A percentile compares a stretch with the other conserved stretches of the same genome.
Conservation (phyloP, 2,797 vertebrate genomes). For the Amniataba percoides region DNA sequence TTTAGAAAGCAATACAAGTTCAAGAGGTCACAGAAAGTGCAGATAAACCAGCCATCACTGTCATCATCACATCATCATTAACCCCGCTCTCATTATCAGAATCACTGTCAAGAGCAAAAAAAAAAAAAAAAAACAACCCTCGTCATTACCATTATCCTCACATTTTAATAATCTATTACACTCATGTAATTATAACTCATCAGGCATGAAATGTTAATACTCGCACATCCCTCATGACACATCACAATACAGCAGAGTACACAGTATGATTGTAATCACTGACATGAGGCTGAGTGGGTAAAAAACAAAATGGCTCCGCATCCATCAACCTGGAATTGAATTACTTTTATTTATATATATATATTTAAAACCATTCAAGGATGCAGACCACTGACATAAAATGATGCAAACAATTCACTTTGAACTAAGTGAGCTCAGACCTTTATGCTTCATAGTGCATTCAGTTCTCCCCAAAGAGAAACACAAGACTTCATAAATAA, state of each 20-base stretch:
- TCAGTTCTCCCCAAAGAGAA: constrained; percentile 56
- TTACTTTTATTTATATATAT: neutral
- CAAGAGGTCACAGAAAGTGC: neutral
- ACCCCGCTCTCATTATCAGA: neutral
- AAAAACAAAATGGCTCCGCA: constrained; percentile 24
- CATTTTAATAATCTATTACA: neutral
- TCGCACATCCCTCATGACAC: neutral
- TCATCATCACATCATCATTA: constrained; percentile 20
- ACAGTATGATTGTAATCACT: neutral
- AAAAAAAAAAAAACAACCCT: neutral
- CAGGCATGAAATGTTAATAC: neutral
- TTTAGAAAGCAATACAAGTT: neutral
- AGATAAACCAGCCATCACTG: constrained; percentile 1
- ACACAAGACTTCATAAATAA: constrained; percentile 69
- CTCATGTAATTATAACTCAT: neutral
- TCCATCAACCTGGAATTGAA: neutral
- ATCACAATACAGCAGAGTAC: neutral
- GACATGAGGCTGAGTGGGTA: neutral
- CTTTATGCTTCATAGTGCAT: constrained; percentile 45
- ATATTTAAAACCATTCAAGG: constrained; percentile 10
- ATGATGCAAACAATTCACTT: constrained; percentile 47
- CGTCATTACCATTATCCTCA: neutral
- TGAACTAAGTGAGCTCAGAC: constrained; percentile 47
- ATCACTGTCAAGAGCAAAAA: neutral
- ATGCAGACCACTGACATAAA: constrained; percentile 21